These are phyloP conservation scores for Leptinotarsa texana DNA, from an alignment of 1,140 invertebrate species.

Conservation along the genomic window DNA sequence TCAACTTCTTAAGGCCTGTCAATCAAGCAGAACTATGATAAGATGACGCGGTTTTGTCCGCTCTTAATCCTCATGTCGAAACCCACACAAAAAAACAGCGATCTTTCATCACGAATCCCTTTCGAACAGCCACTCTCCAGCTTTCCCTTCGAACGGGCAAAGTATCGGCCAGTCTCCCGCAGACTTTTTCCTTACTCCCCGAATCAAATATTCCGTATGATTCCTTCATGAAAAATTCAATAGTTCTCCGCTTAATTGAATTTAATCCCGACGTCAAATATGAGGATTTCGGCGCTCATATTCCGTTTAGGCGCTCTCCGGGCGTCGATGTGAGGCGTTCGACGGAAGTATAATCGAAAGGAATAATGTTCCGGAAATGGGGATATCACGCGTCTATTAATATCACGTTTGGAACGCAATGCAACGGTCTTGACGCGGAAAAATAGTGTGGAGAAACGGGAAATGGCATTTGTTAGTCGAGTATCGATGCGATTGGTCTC, in stretches of 20 bases:
- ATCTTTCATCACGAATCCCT: no score
- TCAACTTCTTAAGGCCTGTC: no score
- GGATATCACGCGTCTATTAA: background rate
- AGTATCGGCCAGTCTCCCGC: background rate
- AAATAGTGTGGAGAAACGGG: background rate
- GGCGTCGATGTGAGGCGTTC: background rate
- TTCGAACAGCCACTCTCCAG: no score
- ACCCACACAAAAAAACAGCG: no score
- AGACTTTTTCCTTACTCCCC: background rate
- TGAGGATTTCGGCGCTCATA: background rate
- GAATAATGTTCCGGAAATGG: background rate
- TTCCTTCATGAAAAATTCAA: constrained; percentile 6
- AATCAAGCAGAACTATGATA: no score
- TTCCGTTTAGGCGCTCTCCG: background rate
- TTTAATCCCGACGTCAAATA: constrained; percentile 5
- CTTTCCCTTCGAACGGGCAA: no score
- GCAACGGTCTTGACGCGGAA: background rate
- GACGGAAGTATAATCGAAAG: constrained; percentile 4
- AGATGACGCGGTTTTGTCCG: no score
- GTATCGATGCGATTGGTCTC: no score
- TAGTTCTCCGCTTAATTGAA: constrained; percentile 3
- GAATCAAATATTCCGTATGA: background rate
- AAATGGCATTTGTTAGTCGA: background rate
- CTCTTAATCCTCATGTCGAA: no score
- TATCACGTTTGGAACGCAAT: background rate